A percentile compares a stretch with the other conserved stretches of the same genome.
Conservation (phyloP, 2,113 vertebrate genomes). For the Nycticorax nycticorax region DNA sequence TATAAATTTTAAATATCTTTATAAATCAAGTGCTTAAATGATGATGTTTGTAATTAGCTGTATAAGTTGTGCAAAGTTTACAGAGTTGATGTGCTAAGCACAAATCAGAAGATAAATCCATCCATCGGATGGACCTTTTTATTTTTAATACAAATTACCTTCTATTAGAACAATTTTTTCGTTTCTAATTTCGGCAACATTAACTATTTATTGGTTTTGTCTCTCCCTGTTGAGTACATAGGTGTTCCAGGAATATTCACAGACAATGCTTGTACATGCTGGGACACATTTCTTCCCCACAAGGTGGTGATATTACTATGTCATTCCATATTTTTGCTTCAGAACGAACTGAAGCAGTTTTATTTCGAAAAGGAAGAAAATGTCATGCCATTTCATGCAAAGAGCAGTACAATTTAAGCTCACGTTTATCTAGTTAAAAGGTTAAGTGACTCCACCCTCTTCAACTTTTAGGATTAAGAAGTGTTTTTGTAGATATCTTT, state of each 20-base stretch:
- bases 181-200: neutral
- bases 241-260: neutral
- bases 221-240: neutral
- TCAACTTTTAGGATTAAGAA: neutral
- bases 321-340: neutral
- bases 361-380: neutral
- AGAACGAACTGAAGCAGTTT: neutral
- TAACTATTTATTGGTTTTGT: neutral
- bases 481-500: neutral
- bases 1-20: neutral
- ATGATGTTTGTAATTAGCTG: neutral
- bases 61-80: neutral
- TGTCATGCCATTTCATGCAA: neutral
- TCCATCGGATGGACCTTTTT: neutral
- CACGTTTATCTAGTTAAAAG: neutral
- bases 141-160: neutral
- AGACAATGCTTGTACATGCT: neutral
- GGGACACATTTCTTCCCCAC: constrained; percentile 12
- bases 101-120: neutral
- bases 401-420: neutral
- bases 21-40: neutral
- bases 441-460: neutral
- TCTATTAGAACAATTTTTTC: neutral
- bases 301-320: constrained; percentile 48
- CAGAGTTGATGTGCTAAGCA: neutral